phyloP scores from a whole-genome alignment of 2,888 invertebrate genomes.

The Rotaria magnacalcarata region DNA sequence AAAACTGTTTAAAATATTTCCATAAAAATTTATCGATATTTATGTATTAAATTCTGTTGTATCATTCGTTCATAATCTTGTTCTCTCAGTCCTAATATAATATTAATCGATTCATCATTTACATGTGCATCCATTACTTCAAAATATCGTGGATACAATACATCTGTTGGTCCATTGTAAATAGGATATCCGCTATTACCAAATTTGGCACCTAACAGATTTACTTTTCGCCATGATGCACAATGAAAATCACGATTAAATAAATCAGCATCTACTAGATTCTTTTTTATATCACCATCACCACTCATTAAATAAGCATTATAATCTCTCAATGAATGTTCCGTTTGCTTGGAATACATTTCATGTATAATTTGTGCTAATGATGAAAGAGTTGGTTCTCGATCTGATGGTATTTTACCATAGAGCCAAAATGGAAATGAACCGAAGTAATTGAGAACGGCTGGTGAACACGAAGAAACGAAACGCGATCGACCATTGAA shows the following conservation, averaged over 20 bases:
- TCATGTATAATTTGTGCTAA: background rate
- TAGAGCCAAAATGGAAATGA: background rate
- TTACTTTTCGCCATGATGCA: background rate
- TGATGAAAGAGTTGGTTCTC: background rate
- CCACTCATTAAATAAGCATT: background rate
- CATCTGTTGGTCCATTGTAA: background rate
- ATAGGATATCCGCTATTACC: background rate
- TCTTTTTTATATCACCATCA: background rate
- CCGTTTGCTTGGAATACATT: background rate
- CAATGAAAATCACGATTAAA: constrained; percentile 1
- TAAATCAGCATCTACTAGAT: background rate
- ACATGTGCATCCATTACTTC: too few species aligned
- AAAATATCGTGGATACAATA: too few species aligned
- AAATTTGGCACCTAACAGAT: background rate
- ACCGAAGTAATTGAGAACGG: background rate
- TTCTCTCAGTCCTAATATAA: too few species aligned
- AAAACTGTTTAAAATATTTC: too few species aligned
- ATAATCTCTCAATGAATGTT: background rate
- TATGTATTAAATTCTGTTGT: too few species aligned
- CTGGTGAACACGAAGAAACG: background rate
- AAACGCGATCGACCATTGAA: background rate
- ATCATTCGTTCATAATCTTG: too few species aligned
- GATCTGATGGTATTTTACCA: background rate
- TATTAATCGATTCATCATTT: too few species aligned
- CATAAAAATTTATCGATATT: too few species aligned